Evolutionary conservation across 2,113 vertebrate genomes (phyloP).

Genomic region (Ptyas mucosa): DNA sequence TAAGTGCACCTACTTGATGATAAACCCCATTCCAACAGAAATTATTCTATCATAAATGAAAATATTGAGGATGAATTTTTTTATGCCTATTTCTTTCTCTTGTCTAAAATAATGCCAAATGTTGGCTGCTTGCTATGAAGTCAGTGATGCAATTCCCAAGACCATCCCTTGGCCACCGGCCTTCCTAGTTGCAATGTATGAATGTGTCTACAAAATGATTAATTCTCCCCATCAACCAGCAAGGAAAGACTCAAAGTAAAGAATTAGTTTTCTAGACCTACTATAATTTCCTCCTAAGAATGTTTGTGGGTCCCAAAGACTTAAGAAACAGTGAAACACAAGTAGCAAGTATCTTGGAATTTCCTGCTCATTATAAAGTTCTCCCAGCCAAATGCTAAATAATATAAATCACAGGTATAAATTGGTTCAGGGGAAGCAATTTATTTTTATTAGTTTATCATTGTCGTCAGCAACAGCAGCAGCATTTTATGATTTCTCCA

Average conservation of each 20-base stretch:
- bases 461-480: neutral
- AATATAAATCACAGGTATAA: neutral
- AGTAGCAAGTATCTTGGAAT: neutral
- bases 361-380: neutral
- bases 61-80: neutral
- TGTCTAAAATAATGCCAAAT: neutral
- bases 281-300: neutral
- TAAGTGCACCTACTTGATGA: neutral
- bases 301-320: neutral
- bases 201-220: neutral
- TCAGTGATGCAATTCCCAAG: neutral
- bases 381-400: neutral
- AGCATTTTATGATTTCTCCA: neutral
- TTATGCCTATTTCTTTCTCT: neutral
- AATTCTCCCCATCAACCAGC: neutral
- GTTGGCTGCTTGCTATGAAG: neutral
- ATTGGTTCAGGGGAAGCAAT: neutral
- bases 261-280: neutral
- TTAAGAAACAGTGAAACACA: neutral
- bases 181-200: neutral
- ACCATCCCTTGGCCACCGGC: neutral
- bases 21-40: neutral
- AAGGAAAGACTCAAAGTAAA: neutral
- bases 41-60: neutral
- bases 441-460: neutral